Evolutionary conservation across 2,888 invertebrate genomes (phyloP), one percentile per base, ranked within the genome.

Genomic region (Yponomeuta evonymella): DNA sequence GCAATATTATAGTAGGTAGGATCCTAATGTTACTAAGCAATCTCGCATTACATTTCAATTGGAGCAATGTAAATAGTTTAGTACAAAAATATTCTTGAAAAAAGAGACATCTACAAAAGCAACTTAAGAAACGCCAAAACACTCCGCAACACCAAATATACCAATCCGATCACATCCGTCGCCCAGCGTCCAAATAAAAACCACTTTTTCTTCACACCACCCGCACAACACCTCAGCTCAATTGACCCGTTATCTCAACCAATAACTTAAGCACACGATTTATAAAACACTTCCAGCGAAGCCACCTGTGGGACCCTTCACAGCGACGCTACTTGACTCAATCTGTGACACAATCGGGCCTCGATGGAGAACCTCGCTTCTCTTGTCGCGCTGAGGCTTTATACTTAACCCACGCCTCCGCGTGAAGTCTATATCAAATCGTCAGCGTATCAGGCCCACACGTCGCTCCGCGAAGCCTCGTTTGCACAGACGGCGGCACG

Each of bases 221-320:
- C 83, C 68, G 48, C 89, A 89, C 88, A 87, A 88, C 89, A 89
- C 88, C 85, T 86, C 83, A 81, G 83, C 82, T 82, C 79, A 58
- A 12, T 58, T 4, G 15, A 58, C 43, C 8, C 43, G 43, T 43
- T 43, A 43, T 43, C 43, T 43, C 43, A 6, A 43, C 43, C 43
- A 58, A 58, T 5, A 58, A 15, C 51, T 58, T 58, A 15, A 15
- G 5, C 12, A 58, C 51, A 58, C 51, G 15, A 58, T 58, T 12
- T 58, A 58, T 5, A 58, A 58, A 15, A 15, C 51, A 58, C 51
- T 12, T 58, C 15, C 8, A 15, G 15, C 51, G 51, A 58, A 58
- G 51, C 12, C 51, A 58, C 51, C 51, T 58, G 51, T 58, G 51
- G 51, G 51, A 3, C 51, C 51, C 3, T 58, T 58, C 15, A 58